Conservation (phyloP, 2,888 invertebrate species). For the Gryllus longicercus region DNA sequence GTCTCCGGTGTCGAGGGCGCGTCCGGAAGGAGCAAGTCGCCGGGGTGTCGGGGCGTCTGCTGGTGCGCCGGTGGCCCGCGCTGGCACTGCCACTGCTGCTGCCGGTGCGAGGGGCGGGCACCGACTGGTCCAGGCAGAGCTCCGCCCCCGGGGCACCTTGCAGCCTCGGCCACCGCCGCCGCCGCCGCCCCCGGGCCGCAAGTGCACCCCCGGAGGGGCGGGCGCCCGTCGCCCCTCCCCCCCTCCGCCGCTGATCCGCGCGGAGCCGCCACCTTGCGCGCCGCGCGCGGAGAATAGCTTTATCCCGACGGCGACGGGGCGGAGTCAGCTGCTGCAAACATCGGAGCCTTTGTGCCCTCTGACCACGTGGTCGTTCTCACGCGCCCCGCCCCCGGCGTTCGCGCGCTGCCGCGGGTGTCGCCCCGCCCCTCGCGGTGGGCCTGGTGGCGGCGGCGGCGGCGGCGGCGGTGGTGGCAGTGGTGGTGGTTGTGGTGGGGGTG, state of each 20-base stretch:
- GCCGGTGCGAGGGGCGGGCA: conserved; percentile 32
- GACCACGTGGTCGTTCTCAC: not conserved
- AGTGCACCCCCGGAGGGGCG: conserved; percentile 18
- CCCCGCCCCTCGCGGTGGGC: not conserved
- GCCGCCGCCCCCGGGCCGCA: conserved; percentile 4
- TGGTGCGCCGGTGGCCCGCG: conserved; percentile 12
- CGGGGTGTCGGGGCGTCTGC: not conserved
- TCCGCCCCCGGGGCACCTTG: conserved; percentile 18
- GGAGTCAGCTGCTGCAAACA: conserved; percentile 9
- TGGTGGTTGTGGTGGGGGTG: too few species aligned
- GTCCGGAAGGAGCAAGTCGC: too few species aligned
- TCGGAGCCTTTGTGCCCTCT: not conserved
- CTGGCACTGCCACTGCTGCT: conserved; percentile 27
- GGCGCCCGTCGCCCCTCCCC: not conserved
- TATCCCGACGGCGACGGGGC: not conserved
- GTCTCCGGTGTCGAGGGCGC: too few species aligned
- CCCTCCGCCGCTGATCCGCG: too few species aligned
- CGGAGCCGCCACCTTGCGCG: not conserved
- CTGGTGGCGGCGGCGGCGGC: not conserved
- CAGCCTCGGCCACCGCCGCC: conserved; percentile 18
- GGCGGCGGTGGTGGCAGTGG: not conserved
- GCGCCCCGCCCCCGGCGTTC: not conserved
- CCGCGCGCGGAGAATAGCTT: not conserved
- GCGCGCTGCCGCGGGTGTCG: not conserved
- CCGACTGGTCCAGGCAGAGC: conserved; percentile 10